These are phyloP conservation scores for Nomada lathburiana DNA, from an alignment of 2,888 invertebrate genomes.

Conservation along the genomic window DNA sequence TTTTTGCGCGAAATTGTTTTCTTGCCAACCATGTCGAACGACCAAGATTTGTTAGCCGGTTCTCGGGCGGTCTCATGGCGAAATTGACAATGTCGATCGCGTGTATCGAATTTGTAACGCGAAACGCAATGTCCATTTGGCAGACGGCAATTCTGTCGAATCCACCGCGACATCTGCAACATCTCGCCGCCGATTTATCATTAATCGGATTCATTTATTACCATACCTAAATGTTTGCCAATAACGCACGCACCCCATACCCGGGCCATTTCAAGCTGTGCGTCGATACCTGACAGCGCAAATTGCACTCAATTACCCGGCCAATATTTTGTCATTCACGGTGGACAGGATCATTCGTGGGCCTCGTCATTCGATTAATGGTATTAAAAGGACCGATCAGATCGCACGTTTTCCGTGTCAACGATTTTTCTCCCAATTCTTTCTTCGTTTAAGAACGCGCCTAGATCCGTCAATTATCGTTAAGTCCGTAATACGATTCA, in stretches of 20 bases:
- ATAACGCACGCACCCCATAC: background rate
- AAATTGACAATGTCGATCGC: no score
- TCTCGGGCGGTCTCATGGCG: no score
- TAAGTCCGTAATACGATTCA: conserved; percentile 41
- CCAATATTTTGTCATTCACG: background rate
- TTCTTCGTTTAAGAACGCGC: no score
- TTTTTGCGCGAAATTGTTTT: no score
- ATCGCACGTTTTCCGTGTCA: background rate
- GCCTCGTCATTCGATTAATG: conserved; percentile 8
- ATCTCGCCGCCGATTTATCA: background rate
- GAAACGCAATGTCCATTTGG: no score
- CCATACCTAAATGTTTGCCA: conserved; percentile 2
- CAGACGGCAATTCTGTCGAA: no score
- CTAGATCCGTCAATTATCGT: conserved; percentile 33
- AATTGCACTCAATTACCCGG: background rate
- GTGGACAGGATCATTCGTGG: conserved; percentile 18
- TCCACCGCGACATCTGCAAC: background rate
- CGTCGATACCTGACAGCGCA: background rate
- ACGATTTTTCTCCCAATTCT: background rate
- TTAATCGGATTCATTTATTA: conserved; percentile 2
- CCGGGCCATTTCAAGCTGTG: background rate
- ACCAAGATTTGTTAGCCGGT: no score
- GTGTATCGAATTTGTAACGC: no score
- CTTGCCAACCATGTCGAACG: no score
- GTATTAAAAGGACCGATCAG: background rate